Evolutionary conservation across 2,113 vertebrate genomes (phyloP), one percentile per base, ranked within the genome.

Genomic region (Apaloderma vittatum): DNA sequence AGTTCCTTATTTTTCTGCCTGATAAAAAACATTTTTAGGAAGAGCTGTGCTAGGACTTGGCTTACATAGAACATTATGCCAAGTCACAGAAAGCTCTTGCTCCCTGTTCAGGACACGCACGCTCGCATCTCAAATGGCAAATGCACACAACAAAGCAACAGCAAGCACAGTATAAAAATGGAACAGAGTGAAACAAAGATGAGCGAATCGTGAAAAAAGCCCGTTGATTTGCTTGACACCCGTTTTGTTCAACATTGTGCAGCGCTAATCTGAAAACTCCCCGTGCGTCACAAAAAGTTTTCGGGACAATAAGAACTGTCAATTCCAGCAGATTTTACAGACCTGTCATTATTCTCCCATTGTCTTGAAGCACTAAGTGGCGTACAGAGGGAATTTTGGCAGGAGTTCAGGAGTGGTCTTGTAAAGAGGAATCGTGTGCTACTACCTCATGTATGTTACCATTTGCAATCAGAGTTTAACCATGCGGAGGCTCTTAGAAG

Each of bases 291-390:
- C 63, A 4, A 90, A 94, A 97, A 97, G 84, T 96, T 97, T 84
- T 58, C 32, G 20, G 97, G 96, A 97, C 94, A 97, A 97, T 95
- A 85, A 63, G 82, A 94, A 94, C 93, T 97, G 97, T 97, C 97
- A 97, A 27, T 93, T 85, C 70, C 80, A 94, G 94, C 96, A 96
- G 75, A 89, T 97, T 97, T 94, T 89, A 87, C 73, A 95, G 96
- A 55, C 82, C 86, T 93, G 86, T 92, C 94, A 94, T 97, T 97
- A 94, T 96, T 94, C 62, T 80, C 74, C 93, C 62, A 93, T 98
- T 97, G 91, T 97, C 95, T 96, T 95, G 86, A 88, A 90, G 79
- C 95, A 66, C 93, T 94, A 63, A 91, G 78, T 74, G 81, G 81
- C 15, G 6, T 75, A 65, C 61, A 94, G 86, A 94, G 67, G 59